These are phyloP conservation scores for Pluvianellus socialis DNA, from an alignment of 2,113 vertebrate genomes.

Conservation along the genomic window DNA sequence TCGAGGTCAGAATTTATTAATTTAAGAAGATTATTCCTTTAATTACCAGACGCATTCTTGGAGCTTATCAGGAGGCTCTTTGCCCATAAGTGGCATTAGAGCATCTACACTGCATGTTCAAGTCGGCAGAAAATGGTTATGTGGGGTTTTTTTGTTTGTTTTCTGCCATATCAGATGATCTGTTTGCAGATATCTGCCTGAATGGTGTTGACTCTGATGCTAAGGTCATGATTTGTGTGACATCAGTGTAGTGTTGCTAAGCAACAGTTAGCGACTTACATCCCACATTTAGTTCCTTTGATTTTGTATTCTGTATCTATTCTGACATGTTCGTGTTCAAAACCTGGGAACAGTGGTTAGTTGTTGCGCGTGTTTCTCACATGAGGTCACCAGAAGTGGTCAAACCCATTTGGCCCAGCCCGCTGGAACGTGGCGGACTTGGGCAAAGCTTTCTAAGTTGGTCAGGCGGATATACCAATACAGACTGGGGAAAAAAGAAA, in stretches of 20 bases:
- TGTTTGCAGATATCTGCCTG: neutral
- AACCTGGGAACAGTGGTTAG: neutral
- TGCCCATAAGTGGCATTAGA: neutral
- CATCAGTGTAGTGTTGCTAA: neutral
- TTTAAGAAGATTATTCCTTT: neutral
- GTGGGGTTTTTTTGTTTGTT: neutral
- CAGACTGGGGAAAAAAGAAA: neutral
- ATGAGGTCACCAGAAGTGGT: neutral
- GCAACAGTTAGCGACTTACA: neutral
- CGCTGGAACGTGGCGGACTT: neutral
- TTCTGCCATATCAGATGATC: neutral
- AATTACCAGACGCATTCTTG: neutral
- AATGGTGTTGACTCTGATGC: neutral
- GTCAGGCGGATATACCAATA: neutral
- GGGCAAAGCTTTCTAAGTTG: neutral
- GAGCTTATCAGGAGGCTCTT: neutral
- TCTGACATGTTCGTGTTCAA: fast-evolving
- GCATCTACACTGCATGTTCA: neutral
- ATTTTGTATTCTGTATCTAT: fast-evolving
- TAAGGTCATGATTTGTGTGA: neutral
- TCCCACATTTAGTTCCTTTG: neutral
- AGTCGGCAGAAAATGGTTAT: fast-evolving
- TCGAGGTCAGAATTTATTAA: neutral
- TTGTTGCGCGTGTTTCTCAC: neutral
- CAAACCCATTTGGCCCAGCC: neutral